Conservation (phyloP, 2,113 vertebrate species). For the Bufo gargarizans region DNA sequence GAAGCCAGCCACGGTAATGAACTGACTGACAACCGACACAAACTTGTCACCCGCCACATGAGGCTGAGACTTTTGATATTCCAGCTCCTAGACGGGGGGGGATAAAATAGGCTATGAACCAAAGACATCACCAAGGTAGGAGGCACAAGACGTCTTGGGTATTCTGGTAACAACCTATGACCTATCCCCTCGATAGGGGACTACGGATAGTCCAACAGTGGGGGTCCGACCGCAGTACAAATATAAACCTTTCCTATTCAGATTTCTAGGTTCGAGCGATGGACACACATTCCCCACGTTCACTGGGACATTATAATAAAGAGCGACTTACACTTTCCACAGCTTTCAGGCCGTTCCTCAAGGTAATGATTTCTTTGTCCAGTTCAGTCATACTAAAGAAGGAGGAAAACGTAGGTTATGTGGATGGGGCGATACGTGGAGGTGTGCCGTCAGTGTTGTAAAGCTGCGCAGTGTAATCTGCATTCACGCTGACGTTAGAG, state of each 20-base stretch:
- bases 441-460: background rate
- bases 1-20: constrained; percentile 96
- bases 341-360: constrained; percentile 90
- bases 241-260: background rate
- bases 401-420: constrained; percentile 37
- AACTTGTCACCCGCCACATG: constrained; percentile 90
- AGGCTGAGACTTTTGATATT: constrained; percentile 88
- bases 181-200: too few species aligned
- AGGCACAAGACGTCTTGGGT: background rate
- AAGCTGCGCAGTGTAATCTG: background rate
- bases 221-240: too few species aligned
- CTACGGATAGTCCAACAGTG: too few species aligned
- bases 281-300: too few species aligned
- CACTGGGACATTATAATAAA: background rate
- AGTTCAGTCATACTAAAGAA: constrained; percentile 92
- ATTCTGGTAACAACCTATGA: too few species aligned
- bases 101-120: background rate
- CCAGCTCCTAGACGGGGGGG: constrained; percentile 81
- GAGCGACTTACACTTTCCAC: constrained; percentile 89
- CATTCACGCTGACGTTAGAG: too few species aligned
- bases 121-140: background rate
- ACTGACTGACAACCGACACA: constrained; percentile 96
- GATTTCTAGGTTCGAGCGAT: background rate
- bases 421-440: background rate
- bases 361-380: constrained; percentile 92